Conservation (phyloP, 2,113 vertebrate species). For the Rostratula benghalensis region DNA sequence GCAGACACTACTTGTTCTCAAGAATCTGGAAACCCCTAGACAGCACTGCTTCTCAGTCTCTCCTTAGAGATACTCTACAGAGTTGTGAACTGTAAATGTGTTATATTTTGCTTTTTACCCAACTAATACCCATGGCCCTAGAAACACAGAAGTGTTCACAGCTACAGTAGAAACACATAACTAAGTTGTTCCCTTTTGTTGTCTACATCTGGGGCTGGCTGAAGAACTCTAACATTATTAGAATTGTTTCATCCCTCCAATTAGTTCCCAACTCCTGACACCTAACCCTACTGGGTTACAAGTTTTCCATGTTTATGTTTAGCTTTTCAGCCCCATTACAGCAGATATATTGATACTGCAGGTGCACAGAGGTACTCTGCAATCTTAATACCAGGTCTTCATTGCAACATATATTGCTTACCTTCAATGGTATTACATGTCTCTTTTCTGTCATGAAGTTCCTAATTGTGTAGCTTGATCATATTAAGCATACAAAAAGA, state of each 20-base stretch:
- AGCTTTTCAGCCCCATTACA: background rate
- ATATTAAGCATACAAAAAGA: background rate
- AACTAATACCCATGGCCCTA: background rate
- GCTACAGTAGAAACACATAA: background rate
- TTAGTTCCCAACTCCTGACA: background rate
- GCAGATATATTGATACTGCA: background rate
- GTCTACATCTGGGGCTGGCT: background rate
- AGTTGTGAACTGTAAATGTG: background rate
- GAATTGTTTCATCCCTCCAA: background rate
- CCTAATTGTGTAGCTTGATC: background rate
- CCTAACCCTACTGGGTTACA: background rate
- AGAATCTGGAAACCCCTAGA: background rate
- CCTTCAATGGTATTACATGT: background rate
- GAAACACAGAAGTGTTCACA: background rate
- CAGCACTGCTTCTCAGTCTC: background rate
- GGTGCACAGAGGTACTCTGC: background rate
- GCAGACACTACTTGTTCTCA: background rate
- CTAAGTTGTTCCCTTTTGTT: background rate
- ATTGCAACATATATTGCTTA: background rate
- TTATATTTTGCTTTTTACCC: background rate
- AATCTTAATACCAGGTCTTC: background rate
- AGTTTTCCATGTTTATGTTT: background rate
- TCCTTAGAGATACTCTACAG: background rate
- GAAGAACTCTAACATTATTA: background rate
- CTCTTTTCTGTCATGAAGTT: background rate